These are phyloP conservation scores for Rhea americana DNA, from an alignment of 2,113 vertebrate species.

Conservation along the genomic window DNA sequence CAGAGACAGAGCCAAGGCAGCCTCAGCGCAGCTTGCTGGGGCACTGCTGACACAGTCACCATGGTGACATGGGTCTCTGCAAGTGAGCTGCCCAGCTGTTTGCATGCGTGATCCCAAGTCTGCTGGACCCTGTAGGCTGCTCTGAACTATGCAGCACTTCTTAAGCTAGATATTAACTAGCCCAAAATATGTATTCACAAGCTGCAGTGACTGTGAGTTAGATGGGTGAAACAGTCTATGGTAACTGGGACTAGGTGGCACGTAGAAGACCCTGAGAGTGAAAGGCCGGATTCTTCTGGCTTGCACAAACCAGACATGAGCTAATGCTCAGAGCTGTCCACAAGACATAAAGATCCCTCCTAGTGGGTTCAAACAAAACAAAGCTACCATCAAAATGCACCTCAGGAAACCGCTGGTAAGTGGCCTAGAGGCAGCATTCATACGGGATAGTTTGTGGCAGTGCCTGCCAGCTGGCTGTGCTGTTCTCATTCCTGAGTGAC, in stretches of 20 bases:
- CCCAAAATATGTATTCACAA: too few relatives aligned
- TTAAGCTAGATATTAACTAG: neutral
- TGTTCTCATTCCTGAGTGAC: neutral
- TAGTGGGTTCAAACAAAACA: neutral
- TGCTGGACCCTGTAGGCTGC: neutral
- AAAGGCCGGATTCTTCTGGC: neutral
- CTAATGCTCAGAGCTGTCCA: neutral
- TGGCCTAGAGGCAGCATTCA: neutral
- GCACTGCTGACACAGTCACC: neutral
- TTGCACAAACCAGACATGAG: neutral
- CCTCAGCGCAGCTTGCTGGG: neutral
- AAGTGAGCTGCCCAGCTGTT: neutral
- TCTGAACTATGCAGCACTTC: neutral
- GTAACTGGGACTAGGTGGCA: neutral
- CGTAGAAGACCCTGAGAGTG: neutral
- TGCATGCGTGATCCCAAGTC: fast-evolving
- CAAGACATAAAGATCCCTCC: neutral
- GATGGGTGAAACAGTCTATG: fast-evolving
- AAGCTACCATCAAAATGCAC: neutral
- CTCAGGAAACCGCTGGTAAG: neutral
- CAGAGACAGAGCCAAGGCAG: fast-evolving
- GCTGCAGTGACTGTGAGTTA: neutral
- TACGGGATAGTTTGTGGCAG: neutral
- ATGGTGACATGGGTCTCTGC: neutral
- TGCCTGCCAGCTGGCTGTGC: neutral